Conservation (phyloP, 2,113 vertebrate species). For the Phyllostomus hastatus region DNA sequence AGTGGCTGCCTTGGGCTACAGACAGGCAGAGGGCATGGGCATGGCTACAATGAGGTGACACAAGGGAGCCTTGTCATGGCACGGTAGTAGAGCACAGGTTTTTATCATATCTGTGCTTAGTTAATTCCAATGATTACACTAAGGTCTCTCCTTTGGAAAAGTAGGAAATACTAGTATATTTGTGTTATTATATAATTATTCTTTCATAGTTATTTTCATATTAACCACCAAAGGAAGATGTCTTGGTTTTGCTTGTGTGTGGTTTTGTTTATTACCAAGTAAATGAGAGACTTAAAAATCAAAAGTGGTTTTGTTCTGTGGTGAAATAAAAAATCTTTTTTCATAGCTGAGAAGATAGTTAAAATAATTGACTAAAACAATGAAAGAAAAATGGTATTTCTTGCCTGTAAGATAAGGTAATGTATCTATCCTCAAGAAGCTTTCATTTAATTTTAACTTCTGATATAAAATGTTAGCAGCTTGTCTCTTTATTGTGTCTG, state of each 20-base stretch:
- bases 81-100: neutral
- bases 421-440: slow-evolving; percentile 67
- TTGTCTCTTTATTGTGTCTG: slow-evolving; percentile 33
- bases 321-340: neutral
- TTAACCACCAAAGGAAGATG: neutral
- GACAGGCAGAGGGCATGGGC: neutral
- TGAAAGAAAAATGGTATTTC: slow-evolving; percentile 43
- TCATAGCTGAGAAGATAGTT: neutral
- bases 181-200: neutral
- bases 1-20: neutral
- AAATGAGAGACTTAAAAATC: neutral
- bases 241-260: neutral
- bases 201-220: neutral
- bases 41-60: neutral
- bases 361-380: slow-evolving; percentile 22
- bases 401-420: slow-evolving; percentile 79
- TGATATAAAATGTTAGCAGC: slow-evolving; percentile 65
- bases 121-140: neutral
- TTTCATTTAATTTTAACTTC: slow-evolving; percentile 65
- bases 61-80: neutral
- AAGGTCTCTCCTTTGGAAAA: neutral
- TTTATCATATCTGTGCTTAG: neutral
- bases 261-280: neutral
- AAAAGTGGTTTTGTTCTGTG: slow-evolving; percentile 31
- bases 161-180: neutral